Base-by-base conservation (phyloP, 2,888 invertebrate species). In the Xestoiulus laeticollis region DNA sequence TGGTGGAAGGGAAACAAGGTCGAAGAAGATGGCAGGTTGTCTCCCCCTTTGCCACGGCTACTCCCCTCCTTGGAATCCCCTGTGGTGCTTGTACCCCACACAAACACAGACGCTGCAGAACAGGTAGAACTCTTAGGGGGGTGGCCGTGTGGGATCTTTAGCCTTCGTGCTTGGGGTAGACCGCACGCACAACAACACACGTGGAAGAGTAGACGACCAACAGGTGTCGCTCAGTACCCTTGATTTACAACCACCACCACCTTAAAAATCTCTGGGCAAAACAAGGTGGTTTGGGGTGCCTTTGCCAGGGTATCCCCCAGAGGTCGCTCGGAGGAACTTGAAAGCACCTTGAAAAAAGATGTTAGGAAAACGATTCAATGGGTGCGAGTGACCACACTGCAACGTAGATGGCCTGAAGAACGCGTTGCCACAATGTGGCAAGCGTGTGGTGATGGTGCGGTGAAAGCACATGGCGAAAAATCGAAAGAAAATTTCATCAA, bases 171-270 rank as follows among this genome's bases (percentile, higher is more conserved):
- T 53, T 53, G 53, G 53, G 53, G 53, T 53, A 53, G 53, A 53
- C 53, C 53, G 53, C 53, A 53, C 53, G n/a, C 53, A 53, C 53
- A 53, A 53, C 53, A 53, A 53, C 53, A 2, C 53, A n/a, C 48
- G 48, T 48, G 48, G 10, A 48, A 48, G 48, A 48, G 48, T 16
- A 48, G 48, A 5, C 48, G 48, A 53, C 53, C 53, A 53, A 53
- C 53, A 53, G 53, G 53, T 53, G 53, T 53, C 53, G 53, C 53
- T 53, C 53, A n/a, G 53, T 53, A n/a, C 10, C 53, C 53, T 53
- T 53, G 53, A 53, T 53, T 53, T 53, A 53, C 53, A n/a, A n/a
- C 53, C 53, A n/a, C 53, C n/a, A n/a, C n/a, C n/a, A n/a, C n/a
- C n/a, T n/a, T n/a, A 4, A 8, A 43, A 43, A 53, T n/a, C 14